Percentiles rank a stretch among this genome's conserved stretches.
Evolutionary conservation across 2,797 vertebrate genomes (phyloP).

Genomic region (Sebastiscus albofasciatus): DNA sequence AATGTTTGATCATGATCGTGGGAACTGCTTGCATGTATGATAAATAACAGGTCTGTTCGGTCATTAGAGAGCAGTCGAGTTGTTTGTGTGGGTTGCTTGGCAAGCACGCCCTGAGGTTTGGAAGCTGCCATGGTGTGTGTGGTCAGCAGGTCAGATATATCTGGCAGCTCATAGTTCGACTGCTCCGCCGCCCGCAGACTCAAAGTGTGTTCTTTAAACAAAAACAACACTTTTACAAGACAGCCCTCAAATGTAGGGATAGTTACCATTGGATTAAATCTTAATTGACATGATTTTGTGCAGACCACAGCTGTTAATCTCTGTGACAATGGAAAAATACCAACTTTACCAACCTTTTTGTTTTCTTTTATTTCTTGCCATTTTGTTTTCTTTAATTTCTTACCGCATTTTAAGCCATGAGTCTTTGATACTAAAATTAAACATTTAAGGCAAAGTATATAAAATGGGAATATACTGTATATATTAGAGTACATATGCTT

Average conservation of each 20-base stretch:
- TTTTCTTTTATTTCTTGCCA: background rate
- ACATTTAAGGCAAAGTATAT: background rate
- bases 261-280: conserved; percentile 7
- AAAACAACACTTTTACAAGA: conserved; percentile 57
- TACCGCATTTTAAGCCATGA: background rate
- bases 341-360: background rate
- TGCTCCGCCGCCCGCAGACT: conserved; percentile 49
- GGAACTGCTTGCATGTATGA: conserved; percentile 57
- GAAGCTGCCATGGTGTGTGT: conserved; percentile 41
- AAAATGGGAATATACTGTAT: background rate
- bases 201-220: conserved; percentile 50
- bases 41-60: conserved; percentile 45
- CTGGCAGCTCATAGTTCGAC: conserved; percentile 50
- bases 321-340: background rate
- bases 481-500: background rate
- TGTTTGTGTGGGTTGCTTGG: conserved; percentile 63
- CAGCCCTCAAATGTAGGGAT: conserved; percentile 16
- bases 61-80: conserved; percentile 52
- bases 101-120: conserved; percentile 60
- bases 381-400: background rate
- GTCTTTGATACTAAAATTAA: background rate
- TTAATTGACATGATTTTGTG: background rate
- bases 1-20: conserved; percentile 45
- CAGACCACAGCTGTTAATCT: background rate
- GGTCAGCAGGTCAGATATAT: conserved; percentile 72